Percentiles rank a stretch among this genome's conserved stretches.
These are phyloP conservation scores for Seira ritae DNA, from an alignment of 2,888 invertebrate genomes.

Conservation along the genomic window DNA sequence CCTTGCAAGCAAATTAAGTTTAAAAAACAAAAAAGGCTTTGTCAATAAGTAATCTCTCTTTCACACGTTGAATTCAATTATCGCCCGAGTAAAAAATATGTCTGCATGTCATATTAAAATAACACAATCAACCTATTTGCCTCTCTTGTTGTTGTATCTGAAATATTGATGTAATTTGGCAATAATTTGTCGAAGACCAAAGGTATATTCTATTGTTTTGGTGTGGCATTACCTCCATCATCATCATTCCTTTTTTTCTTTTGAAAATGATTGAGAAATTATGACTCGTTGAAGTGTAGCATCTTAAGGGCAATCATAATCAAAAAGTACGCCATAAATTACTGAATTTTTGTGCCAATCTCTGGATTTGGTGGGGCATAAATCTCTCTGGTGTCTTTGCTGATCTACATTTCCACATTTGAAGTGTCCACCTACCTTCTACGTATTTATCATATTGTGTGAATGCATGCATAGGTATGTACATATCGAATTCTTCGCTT, in stretches of 20 bases:
- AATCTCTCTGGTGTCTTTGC: neutral
- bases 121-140: neutral
- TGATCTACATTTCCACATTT: slow-evolving; percentile 25
- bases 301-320: slow-evolving; percentile 42
- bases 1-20: slow-evolving; percentile 1
- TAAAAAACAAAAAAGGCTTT: slow-evolving; percentile 12
- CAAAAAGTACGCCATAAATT: neutral
- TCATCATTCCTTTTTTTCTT: slow-evolving; percentile 30
- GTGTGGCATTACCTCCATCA: slow-evolving; percentile 24
- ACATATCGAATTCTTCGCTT: no score
- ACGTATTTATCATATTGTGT: neutral
- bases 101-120: slow-evolving; percentile 12
- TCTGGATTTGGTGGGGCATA: slow-evolving; percentile 18
- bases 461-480: neutral
- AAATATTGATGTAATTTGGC: slow-evolving; percentile 13
- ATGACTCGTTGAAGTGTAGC: slow-evolving; percentile 42
- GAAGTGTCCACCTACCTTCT: slow-evolving; percentile 6
- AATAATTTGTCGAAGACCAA: slow-evolving; percentile 31
- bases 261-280: slow-evolving; percentile 54
- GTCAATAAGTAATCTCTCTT: neutral
- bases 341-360: slow-evolving; percentile 17
- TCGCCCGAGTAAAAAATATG: neutral
- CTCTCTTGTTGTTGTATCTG: slow-evolving; percentile 1
- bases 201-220: slow-evolving; percentile 18
- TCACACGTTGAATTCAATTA: slow-evolving; percentile 16